Evolutionary conservation across 2,888 invertebrate genomes (phyloP).

Genomic region (Microctonus hyperodae): DNA sequence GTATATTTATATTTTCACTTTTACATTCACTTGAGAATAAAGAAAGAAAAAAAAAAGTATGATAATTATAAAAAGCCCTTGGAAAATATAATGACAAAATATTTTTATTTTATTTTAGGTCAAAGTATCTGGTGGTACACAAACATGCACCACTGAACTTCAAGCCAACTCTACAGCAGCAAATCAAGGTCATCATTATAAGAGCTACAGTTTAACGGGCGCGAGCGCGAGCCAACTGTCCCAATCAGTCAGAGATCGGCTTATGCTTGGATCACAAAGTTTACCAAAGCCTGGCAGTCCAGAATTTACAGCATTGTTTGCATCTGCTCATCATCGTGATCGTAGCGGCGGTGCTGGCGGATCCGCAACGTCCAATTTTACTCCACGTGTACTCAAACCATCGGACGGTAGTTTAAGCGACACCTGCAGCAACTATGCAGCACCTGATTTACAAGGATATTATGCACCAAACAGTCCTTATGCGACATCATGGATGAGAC

Average conservation of each 20-base stretch:
- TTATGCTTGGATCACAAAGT: conserved; percentile 86
- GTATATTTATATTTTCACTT: background rate
- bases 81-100: background rate
- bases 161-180: conserved; percentile 63
- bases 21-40: too few species aligned
- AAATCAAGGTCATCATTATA: conserved; percentile 74
- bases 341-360: conserved; percentile 50
- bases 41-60: background rate
- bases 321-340: conserved; percentile 59
- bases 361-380: conserved; percentile 56
- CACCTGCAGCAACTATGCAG: conserved; percentile 82
- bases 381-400: conserved; percentile 58
- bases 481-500: conserved; percentile 78
- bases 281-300: conserved; percentile 81
- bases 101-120: conserved; percentile 60
- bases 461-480: conserved; percentile 71
- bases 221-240: conserved; percentile 86
- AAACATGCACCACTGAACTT: conserved; percentile 82
- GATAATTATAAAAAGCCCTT: background rate
- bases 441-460: conserved; percentile 63
- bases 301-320: conserved; percentile 72
- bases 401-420: conserved; percentile 85
- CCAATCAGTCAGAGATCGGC: conserved; percentile 83
- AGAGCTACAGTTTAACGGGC: conserved; percentile 85
- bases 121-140: conserved; percentile 89